Conservation (phyloP, 2,888 invertebrate species). For the Phytoseiulus persimilis region DNA sequence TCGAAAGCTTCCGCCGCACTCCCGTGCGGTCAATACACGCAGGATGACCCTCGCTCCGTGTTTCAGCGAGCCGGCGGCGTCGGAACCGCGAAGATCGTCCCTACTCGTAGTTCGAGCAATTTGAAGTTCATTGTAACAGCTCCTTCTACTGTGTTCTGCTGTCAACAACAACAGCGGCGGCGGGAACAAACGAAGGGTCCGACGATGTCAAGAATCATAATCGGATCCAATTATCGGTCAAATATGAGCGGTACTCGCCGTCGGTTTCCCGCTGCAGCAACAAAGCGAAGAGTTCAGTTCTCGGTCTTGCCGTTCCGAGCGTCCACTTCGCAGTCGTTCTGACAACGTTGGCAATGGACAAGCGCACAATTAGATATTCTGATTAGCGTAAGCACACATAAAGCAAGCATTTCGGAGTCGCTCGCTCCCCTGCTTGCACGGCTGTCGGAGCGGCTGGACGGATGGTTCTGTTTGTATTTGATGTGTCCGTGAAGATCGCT, state of each 20-base stretch:
- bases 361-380: neutral
- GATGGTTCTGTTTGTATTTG: constrained; percentile 5
- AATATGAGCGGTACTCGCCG: neutral
- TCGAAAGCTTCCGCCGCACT: no score
- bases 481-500: neutral
- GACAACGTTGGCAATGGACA: neutral
- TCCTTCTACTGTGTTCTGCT: neutral
- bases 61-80: no score
- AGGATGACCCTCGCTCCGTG: no score
- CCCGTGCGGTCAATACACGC: no score
- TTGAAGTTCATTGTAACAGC: neutral
- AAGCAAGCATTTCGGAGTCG: neutral
- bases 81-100: neutral
- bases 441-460: neutral
- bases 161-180: neutral
- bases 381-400: neutral
- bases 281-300: neutral
- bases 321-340: no score
- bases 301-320: neutral
- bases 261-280: neutral
- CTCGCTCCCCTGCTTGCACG: neutral
- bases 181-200: neutral
- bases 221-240: neutral
- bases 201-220: neutral
- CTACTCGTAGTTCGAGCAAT: neutral